A percentile compares a stretch with the other conserved stretches of the same genome.
phyloP scores from a whole-genome alignment of 1,140 invertebrate genomes.

The Musca vetustissima region DNA sequence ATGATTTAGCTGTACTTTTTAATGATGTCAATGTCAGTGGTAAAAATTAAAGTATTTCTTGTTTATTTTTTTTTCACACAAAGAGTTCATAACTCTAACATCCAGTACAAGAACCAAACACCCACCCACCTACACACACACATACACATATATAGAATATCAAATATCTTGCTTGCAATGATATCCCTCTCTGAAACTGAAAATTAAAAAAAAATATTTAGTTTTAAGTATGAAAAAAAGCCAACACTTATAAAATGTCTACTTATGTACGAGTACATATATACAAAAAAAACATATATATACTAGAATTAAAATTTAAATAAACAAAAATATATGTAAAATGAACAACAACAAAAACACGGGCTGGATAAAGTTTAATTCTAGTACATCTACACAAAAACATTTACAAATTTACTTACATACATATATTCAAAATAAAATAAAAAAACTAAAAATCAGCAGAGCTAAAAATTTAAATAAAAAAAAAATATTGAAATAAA shows the following conservation, averaged over 20 bases:
- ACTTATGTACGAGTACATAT: background rate
- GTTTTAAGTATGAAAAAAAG: background rate
- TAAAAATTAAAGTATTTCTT: conserved; percentile 2
- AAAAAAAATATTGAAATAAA: no score
- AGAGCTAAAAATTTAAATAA: background rate
- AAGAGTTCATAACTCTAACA: background rate
- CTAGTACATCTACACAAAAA: no score
- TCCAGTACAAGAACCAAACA: no score
- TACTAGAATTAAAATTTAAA: conserved; percentile 44
- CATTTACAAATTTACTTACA: no score
- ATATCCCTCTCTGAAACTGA: no score
- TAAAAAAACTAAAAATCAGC: background rate
- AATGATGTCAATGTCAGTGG: conserved; percentile 4
- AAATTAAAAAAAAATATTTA: no score
- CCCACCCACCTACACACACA: background rate
- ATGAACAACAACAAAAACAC: background rate
- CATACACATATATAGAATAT: background rate
- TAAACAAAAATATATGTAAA: conserved; percentile 14
- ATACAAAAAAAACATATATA: background rate
- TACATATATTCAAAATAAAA: background rate
- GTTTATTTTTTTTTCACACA: background rate
- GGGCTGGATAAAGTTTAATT: conserved; percentile 52
- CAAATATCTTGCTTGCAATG: no score
- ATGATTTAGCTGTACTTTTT: background rate
- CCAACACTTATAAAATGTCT: background rate